Conservation (phyloP, 1,140 invertebrate species). For the Microplitis mediator region DNA sequence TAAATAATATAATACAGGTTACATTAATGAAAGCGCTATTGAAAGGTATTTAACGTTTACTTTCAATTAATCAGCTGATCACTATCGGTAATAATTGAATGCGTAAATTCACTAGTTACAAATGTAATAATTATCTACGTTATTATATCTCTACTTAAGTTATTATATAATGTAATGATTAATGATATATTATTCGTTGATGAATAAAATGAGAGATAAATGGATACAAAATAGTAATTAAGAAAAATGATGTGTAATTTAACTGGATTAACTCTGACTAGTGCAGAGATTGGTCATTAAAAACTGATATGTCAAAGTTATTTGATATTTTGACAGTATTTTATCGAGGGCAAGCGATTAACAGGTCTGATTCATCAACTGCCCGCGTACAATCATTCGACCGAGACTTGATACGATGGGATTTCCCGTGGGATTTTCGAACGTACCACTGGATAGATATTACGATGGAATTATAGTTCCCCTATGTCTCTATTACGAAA, state of each 20-base stretch:
- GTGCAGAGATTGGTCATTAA: not conserved
- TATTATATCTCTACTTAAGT: too few relatives aligned
- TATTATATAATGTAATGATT: too few relatives aligned
- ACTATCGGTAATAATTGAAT: too few relatives aligned
- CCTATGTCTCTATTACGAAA: conserved; percentile 46
- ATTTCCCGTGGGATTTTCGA: conserved; percentile 42
- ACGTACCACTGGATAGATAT: conserved; percentile 38
- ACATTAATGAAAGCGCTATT: too few relatives aligned
- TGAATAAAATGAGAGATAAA: too few relatives aligned
- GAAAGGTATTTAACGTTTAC: too few relatives aligned
- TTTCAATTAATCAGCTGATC: too few relatives aligned
- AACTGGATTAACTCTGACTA: not conserved
- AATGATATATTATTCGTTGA: too few relatives aligned
- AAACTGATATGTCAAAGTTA: conserved; percentile 7
- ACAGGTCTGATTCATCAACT: conserved; percentile 16
- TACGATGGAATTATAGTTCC: conserved; percentile 52
- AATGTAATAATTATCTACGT: too few relatives aligned
- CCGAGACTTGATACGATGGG: conserved; percentile 37
- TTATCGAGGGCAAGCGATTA: conserved; percentile 15
- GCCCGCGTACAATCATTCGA: conserved; percentile 17
- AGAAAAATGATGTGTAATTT: not conserved
- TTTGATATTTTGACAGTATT: conserved; percentile 2
- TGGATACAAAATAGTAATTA: too few relatives aligned
- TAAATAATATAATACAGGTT: too few relatives aligned
- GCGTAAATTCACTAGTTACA: too few relatives aligned